Evolutionary conservation across 2,113 vertebrate species (phyloP).

Genomic region (Salminus brasiliensis): DNA sequence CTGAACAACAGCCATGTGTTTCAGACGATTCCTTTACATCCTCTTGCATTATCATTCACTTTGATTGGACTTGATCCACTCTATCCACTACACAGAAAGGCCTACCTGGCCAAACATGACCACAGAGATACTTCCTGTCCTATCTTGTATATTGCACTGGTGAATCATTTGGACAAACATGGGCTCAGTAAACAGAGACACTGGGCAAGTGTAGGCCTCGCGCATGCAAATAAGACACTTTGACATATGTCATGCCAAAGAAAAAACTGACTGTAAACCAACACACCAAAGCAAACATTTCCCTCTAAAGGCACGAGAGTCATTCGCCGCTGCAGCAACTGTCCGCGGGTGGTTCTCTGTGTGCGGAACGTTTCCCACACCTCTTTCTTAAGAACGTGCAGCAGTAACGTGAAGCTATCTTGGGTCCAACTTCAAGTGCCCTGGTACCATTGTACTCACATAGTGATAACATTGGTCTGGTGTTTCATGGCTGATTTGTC

Average conservation of each 20-base stretch:
- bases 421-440: not conserved
- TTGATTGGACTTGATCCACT: not conserved
- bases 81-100: not conserved
- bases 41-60: slow-evolving; percentile 4
- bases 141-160: not conserved
- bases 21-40: slow-evolving; percentile 1
- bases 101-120: not conserved
- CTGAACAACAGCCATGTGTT: not conserved
- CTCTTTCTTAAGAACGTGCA: not conserved
- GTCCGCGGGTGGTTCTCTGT: not conserved
- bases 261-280: slow-evolving; percentile 34
- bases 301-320: not conserved
- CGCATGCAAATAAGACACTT: not conserved
- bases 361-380: not conserved
- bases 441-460: not conserved
- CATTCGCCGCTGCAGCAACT: not conserved
- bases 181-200: not conserved
- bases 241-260: not conserved
- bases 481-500: not conserved
- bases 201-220: not conserved
- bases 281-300: slow-evolving; percentile 48
- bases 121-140: not conserved
- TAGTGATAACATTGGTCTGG: not conserved
- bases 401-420: not conserved
- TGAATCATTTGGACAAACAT: not conserved